A percentile compares a stretch with the other conserved stretches of the same genome.
Conservation (phyloP, 2,797 vertebrate genomes). For the Sphaeramia orbicularis region DNA sequence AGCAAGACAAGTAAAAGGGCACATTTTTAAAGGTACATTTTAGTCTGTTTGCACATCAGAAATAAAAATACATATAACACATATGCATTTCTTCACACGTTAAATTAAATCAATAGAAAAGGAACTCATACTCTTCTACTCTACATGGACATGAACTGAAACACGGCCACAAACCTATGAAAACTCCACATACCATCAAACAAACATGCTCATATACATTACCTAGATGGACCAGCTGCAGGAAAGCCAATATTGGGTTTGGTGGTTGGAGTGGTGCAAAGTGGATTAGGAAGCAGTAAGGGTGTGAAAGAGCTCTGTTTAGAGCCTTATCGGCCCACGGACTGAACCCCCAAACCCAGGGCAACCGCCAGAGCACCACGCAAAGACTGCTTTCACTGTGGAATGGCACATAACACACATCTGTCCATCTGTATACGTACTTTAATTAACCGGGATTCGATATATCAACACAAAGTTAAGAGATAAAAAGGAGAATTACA, state of each 20-base stretch:
- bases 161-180: conserved; percentile 2
- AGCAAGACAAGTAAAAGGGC: too few species aligned
- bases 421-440: background rate
- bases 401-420: conserved; percentile 7
- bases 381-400: conserved; percentile 65
- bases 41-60: too few species aligned
- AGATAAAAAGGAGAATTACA: background rate
- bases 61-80: too few species aligned
- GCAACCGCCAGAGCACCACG: conserved; percentile 16
- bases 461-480: conserved; percentile 8
- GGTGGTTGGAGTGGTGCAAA: conserved; percentile 63
- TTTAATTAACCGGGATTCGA: background rate
- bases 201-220: conserved; percentile 67
- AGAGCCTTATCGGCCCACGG: conserved; percentile 56
- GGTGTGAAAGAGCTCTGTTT: conserved; percentile 76
- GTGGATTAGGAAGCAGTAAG: conserved; percentile 62
- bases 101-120: too few species aligned
- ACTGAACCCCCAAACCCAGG: conserved; percentile 35
- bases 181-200: conserved; percentile 45
- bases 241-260: conserved; percentile 78
- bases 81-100: too few species aligned
- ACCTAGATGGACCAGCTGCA: conserved; percentile 52
- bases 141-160: background rate
- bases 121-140: too few species aligned
- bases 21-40: too few species aligned